These are phyloP conservation scores for Diplolepis rosae DNA, from an alignment of 2,888 invertebrate genomes.

Conservation along the genomic window DNA sequence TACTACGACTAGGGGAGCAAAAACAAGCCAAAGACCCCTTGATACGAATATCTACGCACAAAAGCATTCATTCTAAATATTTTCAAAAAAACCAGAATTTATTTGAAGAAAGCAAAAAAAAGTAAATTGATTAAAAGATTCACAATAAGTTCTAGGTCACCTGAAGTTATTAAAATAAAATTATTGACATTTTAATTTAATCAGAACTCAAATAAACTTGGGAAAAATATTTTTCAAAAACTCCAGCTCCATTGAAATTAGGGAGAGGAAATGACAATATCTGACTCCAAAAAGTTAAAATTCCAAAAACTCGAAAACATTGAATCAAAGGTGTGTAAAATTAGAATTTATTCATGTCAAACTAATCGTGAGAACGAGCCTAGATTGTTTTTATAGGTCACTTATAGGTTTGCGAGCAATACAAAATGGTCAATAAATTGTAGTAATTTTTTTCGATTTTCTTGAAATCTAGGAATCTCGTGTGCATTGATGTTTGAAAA, in stretches of 20 bases:
- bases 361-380: neutral
- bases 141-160: no score
- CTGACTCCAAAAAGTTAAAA: no score
- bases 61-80: neutral
- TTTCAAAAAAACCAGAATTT: neutral
- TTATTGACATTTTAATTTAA: no score
- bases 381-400: neutral
- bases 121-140: neutral
- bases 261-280: no score
- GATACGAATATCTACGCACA: neutral
- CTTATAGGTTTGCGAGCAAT: neutral
- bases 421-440: constrained; percentile 10
- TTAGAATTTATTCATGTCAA: neutral
- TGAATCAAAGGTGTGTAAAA: no score
- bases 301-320: no score
- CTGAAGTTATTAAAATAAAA: no score
- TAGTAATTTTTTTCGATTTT: neutral
- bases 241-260: no score
- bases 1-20: neutral
- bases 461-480: neutral
- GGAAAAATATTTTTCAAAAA: no score
- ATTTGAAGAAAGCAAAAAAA: neutral
- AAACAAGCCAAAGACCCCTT: neutral
- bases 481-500: neutral
- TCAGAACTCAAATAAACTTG: no score